Evolutionary conservation across 2,797 vertebrate species (phyloP).

Genomic region (Melanotaenia parkinsoni): DNA sequence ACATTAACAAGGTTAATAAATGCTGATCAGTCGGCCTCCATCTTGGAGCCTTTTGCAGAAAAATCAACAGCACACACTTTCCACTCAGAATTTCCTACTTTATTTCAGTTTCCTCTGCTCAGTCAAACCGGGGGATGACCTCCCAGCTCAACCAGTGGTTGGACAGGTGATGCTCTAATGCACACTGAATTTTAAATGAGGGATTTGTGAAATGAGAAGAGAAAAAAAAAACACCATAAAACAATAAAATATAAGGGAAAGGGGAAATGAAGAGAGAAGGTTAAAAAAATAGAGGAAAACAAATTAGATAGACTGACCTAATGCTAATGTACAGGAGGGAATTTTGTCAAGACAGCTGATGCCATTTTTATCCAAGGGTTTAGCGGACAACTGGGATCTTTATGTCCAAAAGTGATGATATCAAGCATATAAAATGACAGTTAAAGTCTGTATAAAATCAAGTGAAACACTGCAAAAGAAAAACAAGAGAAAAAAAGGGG

Average conservation of each 20-base stretch:
- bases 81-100: constrained; percentile 30
- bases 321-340: constrained; percentile 5
- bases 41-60: constrained; percentile 41
- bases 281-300: constrained; percentile 7
- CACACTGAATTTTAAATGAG: constrained; percentile 35
- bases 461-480: neutral
- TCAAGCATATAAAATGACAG: neutral
- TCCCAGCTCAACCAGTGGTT: constrained; percentile 24
- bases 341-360: constrained; percentile 1
- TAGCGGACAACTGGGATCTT: neutral
- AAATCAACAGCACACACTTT: constrained; percentile 43
- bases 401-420: constrained; percentile 1
- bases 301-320: constrained; percentile 7
- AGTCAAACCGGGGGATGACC: constrained; percentile 23
- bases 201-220: neutral
- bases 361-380: neutral
- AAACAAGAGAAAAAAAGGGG: neutral
- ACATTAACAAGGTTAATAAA: constrained; percentile 67
- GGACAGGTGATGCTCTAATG: constrained; percentile 53
- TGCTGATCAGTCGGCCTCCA: constrained; percentile 35
- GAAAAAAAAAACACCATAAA: neutral
- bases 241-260: neutral
- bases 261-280: neutral
- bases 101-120: constrained; percentile 36
- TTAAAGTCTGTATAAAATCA: constrained; percentile 1